phyloP scores from a whole-genome alignment of 1,140 invertebrate genomes.

The Grapholita molesta region DNA sequence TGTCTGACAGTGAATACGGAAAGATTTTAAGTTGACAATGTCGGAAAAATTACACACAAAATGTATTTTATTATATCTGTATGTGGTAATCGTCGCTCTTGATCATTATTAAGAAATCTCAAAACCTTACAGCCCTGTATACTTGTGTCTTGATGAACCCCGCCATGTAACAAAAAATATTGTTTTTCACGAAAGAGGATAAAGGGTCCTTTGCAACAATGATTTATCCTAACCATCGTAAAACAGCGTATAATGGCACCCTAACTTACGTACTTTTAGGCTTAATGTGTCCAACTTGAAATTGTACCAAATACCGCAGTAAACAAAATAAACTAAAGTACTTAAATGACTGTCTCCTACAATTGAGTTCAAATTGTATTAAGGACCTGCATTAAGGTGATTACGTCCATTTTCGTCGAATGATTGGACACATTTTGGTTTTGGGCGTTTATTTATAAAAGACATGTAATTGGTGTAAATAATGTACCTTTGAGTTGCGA shows the following conservation, averaged over 20 bases:
- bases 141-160: no score
- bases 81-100: no score
- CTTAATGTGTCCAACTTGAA: background rate
- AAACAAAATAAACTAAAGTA: background rate
- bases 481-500: conserved; percentile 35
- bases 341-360: conserved; percentile 59
- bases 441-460: conserved; percentile 62
- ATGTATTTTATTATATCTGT: no score
- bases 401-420: conserved; percentile 57
- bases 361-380: conserved; percentile 48
- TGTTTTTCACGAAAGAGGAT: no score
- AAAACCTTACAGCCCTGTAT: no score
- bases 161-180: no score
- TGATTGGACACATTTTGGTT: conserved; percentile 64
- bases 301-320: background rate
- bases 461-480: conserved; percentile 46
- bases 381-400: conserved; percentile 52
- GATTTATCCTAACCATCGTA: no score
- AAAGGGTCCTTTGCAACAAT: no score
- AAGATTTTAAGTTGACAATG: no score
- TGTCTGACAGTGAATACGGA: no score
- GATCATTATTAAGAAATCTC: no score
- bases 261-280: background rate
- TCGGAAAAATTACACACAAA: no score
- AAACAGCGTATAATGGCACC: background rate